phyloP scores from a whole-genome alignment of 2,113 vertebrate genomes.

The Todiramphus saurophagus region DNA sequence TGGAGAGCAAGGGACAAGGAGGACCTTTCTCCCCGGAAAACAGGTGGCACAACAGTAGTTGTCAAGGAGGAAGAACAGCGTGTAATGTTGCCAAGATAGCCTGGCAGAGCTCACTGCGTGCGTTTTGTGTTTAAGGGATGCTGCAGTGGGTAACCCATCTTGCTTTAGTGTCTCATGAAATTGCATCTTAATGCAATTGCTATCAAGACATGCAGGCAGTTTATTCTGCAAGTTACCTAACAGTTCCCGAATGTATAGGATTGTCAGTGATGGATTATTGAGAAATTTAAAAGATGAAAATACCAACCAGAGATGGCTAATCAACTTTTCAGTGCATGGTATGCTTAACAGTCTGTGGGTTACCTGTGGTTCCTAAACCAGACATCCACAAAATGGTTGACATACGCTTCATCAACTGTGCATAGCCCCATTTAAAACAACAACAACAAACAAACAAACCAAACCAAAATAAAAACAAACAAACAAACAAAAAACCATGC shows the following conservation, averaged over 20 bases:
- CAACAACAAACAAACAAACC: too few species aligned
- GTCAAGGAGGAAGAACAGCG: neutral
- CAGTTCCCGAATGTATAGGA: neutral
- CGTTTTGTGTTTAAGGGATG: neutral
- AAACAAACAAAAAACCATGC: too few species aligned
- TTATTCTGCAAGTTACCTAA: neutral
- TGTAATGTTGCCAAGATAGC: rapidly evolving
- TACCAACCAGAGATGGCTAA: neutral
- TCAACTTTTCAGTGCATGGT: neutral
- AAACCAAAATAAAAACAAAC: too few species aligned
- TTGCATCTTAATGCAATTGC: neutral
- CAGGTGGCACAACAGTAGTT: rapidly evolving
- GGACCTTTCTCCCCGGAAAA: neutral
- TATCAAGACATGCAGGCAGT: neutral
- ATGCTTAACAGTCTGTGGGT: neutral
- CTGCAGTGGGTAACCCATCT: neutral
- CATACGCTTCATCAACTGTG: neutral
- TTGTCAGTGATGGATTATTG: neutral
- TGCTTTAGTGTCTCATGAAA: neutral
- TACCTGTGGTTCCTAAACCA: neutral
- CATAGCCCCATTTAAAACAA: neutral
- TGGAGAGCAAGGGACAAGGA: neutral
- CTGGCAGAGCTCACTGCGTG: neutral
- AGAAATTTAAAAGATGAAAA: neutral
- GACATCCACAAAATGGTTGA: neutral